Base-by-base conservation (phyloP, 2,797 vertebrate species). In the Microcaecilia unicolor region DNA sequence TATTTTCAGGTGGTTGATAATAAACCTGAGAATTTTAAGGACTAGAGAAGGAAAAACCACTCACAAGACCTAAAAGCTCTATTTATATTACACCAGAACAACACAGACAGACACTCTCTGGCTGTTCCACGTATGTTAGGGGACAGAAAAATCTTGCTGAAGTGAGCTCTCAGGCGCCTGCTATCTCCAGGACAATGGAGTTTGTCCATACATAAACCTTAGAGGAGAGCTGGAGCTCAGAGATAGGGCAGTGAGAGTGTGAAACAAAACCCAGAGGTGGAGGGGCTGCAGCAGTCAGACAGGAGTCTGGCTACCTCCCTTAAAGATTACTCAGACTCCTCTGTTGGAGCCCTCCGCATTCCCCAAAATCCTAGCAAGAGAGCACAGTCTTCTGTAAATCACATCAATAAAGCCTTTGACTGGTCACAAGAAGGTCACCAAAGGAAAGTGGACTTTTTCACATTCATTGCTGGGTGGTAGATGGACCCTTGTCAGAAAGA, bases 251-350 rank as follows among this genome's bases (percentile, higher is more conserved):
- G 70, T 86, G 86, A 90, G 86, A 91, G 84, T 76, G 76, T 83
- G 81, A 85, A 88, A 88, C 80, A 84, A 88, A 86, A 87, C 80
- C 81, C 79, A 73, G 84, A 85, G 81, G 88, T 88, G 84, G 78
- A 74, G 75, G 79, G 70, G 72, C 77, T 75, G 83, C 77, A 78
- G 84, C 81, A 78, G 87, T 83, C 86, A 89, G 86, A 88, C 83
- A 84, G 89, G 88, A 89, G 86, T 83, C 86, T 83, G 83, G 76
- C 74, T 78, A 83, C 76, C 72, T 78, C 73, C 60, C 69, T 76
- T 75, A 77, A 78, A 84, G 83, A 88, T 90, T 89, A 89, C 72
- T 58, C 54, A 82, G 83, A 82, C 80, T 89, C 81, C 78, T 81
- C 72, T 61, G 15, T 65, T 38, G 44, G 62, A 64, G 59, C 51